Conservation (phyloP, 2,797 vertebrate species). For the Phataginus tetradactyla region DNA sequence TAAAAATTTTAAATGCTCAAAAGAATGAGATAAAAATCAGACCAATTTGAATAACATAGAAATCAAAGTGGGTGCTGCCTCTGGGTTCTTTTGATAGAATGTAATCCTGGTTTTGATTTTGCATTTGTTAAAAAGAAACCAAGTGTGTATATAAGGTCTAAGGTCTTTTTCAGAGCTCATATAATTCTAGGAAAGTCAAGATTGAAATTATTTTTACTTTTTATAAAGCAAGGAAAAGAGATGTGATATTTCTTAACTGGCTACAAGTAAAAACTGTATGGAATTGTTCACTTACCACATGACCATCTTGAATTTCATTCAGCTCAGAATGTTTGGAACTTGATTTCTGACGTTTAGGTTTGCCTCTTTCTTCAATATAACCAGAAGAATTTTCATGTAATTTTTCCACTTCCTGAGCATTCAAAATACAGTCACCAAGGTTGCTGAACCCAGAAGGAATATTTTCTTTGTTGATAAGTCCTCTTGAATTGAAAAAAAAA, state of each 20-base stretch:
- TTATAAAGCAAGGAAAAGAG: conserved; percentile 33
- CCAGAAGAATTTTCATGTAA: conserved; percentile 82
- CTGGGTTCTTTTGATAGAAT: background rate
- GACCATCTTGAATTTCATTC: conserved; percentile 89
- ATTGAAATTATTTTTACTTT: conserved; percentile 30
- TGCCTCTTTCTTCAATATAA: conserved; percentile 86
- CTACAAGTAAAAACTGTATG: conserved; percentile 7
- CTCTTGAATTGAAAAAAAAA: conserved; percentile 80
- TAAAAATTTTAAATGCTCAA: conserved; percentile 22
- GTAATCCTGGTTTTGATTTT: background rate
- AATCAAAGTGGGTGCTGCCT: background rate
- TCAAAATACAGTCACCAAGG: conserved; percentile 86
- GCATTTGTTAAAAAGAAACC: conserved; percentile 30
- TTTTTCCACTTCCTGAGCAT: conserved; percentile 86
- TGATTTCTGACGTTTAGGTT: conserved; percentile 90
- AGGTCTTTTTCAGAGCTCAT: background rate
- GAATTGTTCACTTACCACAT: conserved; percentile 88
- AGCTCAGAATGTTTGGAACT: conserved; percentile 89
- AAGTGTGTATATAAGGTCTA: background rate
- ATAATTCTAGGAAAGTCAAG: conserved; percentile 23
- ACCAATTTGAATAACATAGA: background rate
- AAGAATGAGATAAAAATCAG: conserved; percentile 22
- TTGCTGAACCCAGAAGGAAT: conserved; percentile 88
- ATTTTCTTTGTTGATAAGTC: conserved; percentile 94
- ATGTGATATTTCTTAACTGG: background rate